phyloP scores from a whole-genome alignment of 2,888 invertebrate species.

The Cerceris ruficornis region DNA sequence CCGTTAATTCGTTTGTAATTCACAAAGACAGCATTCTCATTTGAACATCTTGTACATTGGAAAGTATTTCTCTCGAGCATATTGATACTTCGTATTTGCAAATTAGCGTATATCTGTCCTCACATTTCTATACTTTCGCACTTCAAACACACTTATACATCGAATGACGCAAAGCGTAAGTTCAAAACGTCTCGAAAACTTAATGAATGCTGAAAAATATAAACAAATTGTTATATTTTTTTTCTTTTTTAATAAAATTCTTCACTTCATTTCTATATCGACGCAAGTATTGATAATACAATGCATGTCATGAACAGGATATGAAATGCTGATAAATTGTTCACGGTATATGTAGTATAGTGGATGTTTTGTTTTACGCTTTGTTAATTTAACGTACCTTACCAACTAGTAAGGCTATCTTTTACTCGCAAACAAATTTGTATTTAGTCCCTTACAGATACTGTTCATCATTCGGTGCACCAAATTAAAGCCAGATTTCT shows the following conservation, averaged over 20 bases:
- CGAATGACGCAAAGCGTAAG: conserved; percentile 58
- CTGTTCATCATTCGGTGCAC: conserved; percentile 55
- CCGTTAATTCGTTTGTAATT: conserved; percentile 50
- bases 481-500: conserved; percentile 52
- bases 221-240: conserved; percentile 25
- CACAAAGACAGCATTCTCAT: conserved; percentile 54
- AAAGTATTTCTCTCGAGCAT: conserved; percentile 66
- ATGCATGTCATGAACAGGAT: conserved; percentile 22
- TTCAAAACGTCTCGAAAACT: conserved; percentile 55
- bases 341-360: conserved; percentile 24
- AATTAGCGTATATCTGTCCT: conserved; percentile 57
- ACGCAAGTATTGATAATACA: conserved; percentile 23
- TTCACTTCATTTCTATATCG: background rate
- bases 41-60: conserved; percentile 70
- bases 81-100: conserved; percentile 61
- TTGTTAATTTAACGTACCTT: conserved; percentile 51
- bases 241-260: conserved; percentile 1
- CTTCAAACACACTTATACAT: conserved; percentile 55
- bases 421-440: conserved; percentile 57
- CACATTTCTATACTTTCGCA: conserved; percentile 58
- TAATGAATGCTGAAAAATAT: conserved; percentile 55
- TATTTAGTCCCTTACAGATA: conserved; percentile 50
- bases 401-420: conserved; percentile 61
- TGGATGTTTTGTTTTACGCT: conserved; percentile 51
- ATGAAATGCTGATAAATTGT: conserved; percentile 29